These are phyloP conservation scores for Hypomecis atomaria DNA, from an alignment of 2,888 invertebrate species.

Conservation along the genomic window DNA sequence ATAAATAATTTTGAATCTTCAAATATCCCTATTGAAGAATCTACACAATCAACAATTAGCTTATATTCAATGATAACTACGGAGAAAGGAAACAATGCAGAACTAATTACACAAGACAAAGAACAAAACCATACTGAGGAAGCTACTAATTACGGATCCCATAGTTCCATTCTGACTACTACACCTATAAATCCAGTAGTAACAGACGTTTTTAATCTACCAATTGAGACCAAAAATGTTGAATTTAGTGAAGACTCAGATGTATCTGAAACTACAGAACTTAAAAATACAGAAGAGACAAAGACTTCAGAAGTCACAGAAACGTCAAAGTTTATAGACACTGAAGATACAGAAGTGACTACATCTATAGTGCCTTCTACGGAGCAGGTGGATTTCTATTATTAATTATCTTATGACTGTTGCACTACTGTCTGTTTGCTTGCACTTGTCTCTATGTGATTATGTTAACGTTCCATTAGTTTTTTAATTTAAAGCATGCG, in stretches of 20 bases:
- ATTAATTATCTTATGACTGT: conserved; percentile 32
- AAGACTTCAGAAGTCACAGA: background rate
- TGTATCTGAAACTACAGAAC: conserved; percentile 1
- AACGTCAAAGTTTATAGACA: conserved; percentile 1
- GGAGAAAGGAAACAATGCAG: background rate
- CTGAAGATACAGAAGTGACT: conserved; percentile 18
- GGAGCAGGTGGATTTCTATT: conserved; percentile 56
- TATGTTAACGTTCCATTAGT: background rate
- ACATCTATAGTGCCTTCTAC: conserved; percentile 39
- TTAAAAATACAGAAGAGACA: conserved; percentile 1
- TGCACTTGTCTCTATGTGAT: conserved; percentile 13
- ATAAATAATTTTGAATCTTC: background rate
- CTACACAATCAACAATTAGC: background rate
- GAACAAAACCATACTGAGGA: background rate
- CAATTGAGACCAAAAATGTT: background rate
- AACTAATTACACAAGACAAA: conserved; percentile 2
- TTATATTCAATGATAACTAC: background rate
- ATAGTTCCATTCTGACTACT: background rate
- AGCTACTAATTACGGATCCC: background rate
- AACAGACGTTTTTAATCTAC: background rate
- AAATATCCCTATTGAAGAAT: background rate
- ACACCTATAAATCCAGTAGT: background rate
- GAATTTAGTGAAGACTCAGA: conserved; percentile 2
- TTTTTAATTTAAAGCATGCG: conserved; percentile 7
- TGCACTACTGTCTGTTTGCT: conserved; percentile 28